Evolutionary conservation across 2,113 vertebrate species (phyloP).

Genomic region (Callorhinus ursinus): DNA sequence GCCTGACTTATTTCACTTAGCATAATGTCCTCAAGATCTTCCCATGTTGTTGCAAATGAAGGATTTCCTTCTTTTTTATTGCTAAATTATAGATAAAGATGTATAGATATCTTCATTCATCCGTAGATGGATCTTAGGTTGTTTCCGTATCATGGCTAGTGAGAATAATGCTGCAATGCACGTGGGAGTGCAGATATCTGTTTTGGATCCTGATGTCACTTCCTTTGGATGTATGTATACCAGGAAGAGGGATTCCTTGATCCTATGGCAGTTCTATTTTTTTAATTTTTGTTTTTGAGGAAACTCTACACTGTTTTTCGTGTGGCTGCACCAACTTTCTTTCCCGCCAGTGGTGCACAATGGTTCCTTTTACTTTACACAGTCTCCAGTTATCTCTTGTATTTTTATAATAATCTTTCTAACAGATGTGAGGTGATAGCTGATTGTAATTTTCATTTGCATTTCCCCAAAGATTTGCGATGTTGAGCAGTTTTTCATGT

Average conservation of each 20-base stretch:
- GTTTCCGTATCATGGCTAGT: neutral
- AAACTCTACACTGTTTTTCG: neutral
- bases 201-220: neutral
- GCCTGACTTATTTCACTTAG: neutral
- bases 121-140: neutral
- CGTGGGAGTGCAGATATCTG: neutral
- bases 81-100: neutral
- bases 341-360: neutral
- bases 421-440: neutral
- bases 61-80: neutral
- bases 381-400: neutral
- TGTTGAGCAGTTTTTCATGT: neutral
- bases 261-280: neutral
- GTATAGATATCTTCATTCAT: neutral
- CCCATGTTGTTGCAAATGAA: neutral
- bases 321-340: neutral
- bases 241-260: neutral
- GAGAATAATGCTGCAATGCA: neutral
- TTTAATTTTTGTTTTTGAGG: neutral
- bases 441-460: neutral
- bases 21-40: neutral
- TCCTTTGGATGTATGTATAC: neutral
- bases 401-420: neutral
- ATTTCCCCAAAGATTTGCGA: neutral
- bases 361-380: neutral